A percentile compares a stretch with the other conserved stretches of the same genome.
Conservation (phyloP, 2,888 invertebrate species). For the Scotopteryx bipunctaria region DNA sequence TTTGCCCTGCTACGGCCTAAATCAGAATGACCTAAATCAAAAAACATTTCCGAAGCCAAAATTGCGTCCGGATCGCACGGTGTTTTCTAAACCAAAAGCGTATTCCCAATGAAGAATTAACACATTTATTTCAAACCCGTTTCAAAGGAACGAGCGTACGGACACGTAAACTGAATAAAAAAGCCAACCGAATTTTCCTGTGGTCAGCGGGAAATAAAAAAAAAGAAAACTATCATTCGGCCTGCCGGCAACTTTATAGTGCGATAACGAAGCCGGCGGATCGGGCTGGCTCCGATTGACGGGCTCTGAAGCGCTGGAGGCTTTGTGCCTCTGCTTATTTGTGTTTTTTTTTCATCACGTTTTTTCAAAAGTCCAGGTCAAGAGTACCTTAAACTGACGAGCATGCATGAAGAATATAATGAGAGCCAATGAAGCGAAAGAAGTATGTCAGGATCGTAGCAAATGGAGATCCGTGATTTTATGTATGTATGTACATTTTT, state of each 20-base stretch:
- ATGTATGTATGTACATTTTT: too few species aligned
- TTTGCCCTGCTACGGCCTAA: too few species aligned
- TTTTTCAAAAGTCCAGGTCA: too few species aligned
- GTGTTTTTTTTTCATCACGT: not conserved
- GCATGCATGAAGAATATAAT: too few species aligned
- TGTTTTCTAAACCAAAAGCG: conserved; percentile 11
- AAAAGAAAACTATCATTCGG: conserved; percentile 58
- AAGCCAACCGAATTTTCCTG: conserved; percentile 54
- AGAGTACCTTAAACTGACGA: too few species aligned
- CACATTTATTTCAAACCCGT: conserved; percentile 31
- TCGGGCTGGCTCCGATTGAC: conserved; percentile 41
- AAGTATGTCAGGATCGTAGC: too few species aligned
- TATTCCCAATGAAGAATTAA: conserved; percentile 25
- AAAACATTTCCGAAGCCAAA: not conserved
- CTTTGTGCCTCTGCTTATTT: conserved; percentile 27
- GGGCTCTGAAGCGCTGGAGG: conserved; percentile 32
- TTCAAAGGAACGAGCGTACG: conserved; percentile 31
- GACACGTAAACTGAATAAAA: conserved; percentile 39
- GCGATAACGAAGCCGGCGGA: conserved; percentile 60
- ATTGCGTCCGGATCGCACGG: conserved; percentile 6
- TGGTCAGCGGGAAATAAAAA: conserved; percentile 50
- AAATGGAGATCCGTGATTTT: too few species aligned
- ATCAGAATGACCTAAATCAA: not conserved
- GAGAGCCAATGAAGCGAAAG: too few species aligned
- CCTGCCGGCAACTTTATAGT: conserved; percentile 58